Evolutionary conservation across 2,113 vertebrate genomes (phyloP).

Genomic region (Egretta garzetta): DNA sequence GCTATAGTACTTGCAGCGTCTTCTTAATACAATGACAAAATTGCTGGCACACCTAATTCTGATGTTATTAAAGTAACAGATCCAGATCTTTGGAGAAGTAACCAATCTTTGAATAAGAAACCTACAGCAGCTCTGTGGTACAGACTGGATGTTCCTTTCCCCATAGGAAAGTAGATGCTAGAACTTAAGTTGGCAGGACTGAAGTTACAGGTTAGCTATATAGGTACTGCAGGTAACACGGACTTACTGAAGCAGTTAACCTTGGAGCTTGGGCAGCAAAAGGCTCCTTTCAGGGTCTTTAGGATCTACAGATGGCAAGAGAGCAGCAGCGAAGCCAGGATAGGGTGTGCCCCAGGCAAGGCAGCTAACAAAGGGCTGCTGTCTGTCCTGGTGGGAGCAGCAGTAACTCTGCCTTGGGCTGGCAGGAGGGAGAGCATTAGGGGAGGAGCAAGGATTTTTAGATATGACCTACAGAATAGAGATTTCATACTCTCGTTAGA

Average conservation of each 20-base stretch:
- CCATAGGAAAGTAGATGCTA: neutral
- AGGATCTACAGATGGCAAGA: neutral
- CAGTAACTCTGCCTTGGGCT: neutral
- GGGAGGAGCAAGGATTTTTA: neutral
- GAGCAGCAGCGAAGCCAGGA: neutral
- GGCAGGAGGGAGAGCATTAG: neutral
- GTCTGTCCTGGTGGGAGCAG: slow-evolving; percentile 14
- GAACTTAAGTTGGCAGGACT: neutral
- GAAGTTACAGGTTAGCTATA: neutral
- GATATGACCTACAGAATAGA: neutral
- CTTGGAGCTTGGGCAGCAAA: neutral
- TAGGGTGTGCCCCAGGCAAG: neutral
- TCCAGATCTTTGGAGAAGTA: neutral
- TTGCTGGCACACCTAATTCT: neutral
- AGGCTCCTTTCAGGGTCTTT: neutral
- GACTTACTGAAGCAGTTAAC: neutral
- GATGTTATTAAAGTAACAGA: neutral
- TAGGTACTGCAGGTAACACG: neutral
- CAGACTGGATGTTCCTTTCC: neutral
- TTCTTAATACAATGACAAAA: neutral
- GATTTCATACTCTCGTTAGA: neutral
- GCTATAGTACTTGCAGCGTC: neutral
- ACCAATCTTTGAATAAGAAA: neutral
- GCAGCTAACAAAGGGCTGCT: slow-evolving; percentile 46
- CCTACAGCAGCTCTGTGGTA: neutral